Conservation (phyloP, 2,113 vertebrate genomes). For the Ptychochromis oligacanthus region DNA sequence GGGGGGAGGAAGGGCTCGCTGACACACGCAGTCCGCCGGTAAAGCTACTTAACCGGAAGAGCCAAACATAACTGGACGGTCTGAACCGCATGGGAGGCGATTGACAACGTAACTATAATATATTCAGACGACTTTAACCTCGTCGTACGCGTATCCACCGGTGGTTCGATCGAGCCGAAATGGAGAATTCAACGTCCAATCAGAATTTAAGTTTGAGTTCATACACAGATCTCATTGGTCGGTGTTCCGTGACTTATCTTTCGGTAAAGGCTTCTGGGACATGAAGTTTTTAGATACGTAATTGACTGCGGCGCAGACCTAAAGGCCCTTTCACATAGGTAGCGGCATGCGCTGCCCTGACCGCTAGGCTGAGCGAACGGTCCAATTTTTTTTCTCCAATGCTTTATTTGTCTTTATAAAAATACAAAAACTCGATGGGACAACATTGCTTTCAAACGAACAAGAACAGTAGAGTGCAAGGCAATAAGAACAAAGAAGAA, state of each 20-base stretch:
- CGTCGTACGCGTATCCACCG: too few relatives aligned
- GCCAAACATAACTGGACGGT: slow-evolving; percentile 19
- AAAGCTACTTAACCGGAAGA: slow-evolving; percentile 54
- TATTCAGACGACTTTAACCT: not conserved
- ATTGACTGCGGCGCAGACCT: not conserved
- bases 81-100: slow-evolving; percentile 41
- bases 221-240: slow-evolving; percentile 9
- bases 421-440: too few relatives aligned
- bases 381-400: too few relatives aligned
- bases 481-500: too few relatives aligned
- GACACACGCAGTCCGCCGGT: not conserved
- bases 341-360: too few relatives aligned
- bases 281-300: not conserved
- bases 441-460: too few relatives aligned
- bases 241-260: rapidly evolving
- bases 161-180: not conserved
- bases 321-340: too few relatives aligned
- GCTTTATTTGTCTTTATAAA: too few relatives aligned
- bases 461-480: too few relatives aligned
- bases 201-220: not conserved
- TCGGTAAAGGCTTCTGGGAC: slow-evolving; percentile 37
- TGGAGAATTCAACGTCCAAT: slow-evolving; percentile 35
- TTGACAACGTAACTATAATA: not conserved
- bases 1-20: not conserved
- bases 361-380: too few relatives aligned